A percentile compares a stretch with the other conserved stretches of the same genome.
These are phyloP conservation scores for Pseudochromis fuscus DNA, from an alignment of 2,797 vertebrate species.

Conservation along the genomic window DNA sequence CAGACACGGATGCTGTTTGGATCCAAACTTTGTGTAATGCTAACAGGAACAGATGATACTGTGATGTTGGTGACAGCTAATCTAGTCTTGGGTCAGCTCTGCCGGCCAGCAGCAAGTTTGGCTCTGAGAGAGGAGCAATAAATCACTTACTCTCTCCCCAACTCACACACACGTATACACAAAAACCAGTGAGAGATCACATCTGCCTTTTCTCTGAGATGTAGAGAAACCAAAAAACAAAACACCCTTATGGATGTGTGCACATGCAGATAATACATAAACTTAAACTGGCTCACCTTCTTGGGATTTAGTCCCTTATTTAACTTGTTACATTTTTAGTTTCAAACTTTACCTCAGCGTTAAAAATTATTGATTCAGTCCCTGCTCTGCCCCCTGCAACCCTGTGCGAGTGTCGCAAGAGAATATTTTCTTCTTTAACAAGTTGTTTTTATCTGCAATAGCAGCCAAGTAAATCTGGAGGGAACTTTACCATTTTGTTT, in stretches of 20 bases:
- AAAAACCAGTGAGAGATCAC: slow-evolving; percentile 41
- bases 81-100: slow-evolving; percentile 67
- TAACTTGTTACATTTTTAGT: slow-evolving; percentile 21
- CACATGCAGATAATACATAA: slow-evolving; percentile 23
- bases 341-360: slow-evolving; percentile 33
- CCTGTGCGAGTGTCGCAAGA: slow-evolving; percentile 15
- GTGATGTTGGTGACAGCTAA: slow-evolving; percentile 72
- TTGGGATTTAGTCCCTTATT: slow-evolving; percentile 8
- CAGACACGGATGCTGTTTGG: slow-evolving; percentile 22
- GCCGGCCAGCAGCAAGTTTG: slow-evolving; percentile 69
- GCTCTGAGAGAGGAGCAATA: slow-evolving; percentile 66
- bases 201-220: slow-evolving; percentile 48
- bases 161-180: slow-evolving; percentile 12
- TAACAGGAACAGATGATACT: slow-evolving; percentile 71
- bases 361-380: slow-evolving; percentile 47
- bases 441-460: slow-evolving; percentile 31
- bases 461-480: slow-evolving; percentile 40
- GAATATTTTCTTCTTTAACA: slow-evolving; percentile 30
- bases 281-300: not conserved
- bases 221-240: not conserved
- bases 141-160: slow-evolving; percentile 64
- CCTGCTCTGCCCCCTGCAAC: slow-evolving; percentile 18
- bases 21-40: slow-evolving; percentile 60
- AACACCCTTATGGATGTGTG: slow-evolving; percentile 22
- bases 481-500: slow-evolving; percentile 35